Base-by-base conservation (phyloP, 2,888 invertebrate genomes). In the Barypeithes pellucidus region DNA sequence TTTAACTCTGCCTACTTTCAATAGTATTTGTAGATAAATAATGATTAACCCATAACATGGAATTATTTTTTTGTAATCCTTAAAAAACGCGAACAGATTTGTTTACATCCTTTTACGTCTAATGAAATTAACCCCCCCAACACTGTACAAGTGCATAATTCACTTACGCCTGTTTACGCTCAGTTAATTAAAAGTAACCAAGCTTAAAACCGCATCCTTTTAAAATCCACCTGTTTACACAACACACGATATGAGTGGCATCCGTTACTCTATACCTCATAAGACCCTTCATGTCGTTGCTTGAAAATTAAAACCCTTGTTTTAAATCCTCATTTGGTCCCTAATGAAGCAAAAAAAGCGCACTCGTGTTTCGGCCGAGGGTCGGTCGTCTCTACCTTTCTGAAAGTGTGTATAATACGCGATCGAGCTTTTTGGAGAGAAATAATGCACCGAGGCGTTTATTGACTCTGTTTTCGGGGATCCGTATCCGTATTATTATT, bases 231-330 rank as follows among this genome's bases (percentile, higher is more conserved):
- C 33, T 57, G 54, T 57, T 33, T 57, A 57, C 33, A 52, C n/a
- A 52, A 20, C 20, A 20, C 20, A 3, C 11, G 18, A 16, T 33
- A 57, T 33, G 18, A 57, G 54, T 57, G 11, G 16, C 54, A 57
- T 57, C 54, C 11, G 54, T 33, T 33, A 57, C 16, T 14, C 33
- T 33, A 57, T 57, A 33, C 54, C 54, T 36, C 33, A 57, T 57
- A 57, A 33, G 33, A 57, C 54, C 54, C 54, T 57, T 57, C 33
- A 2, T 52, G n/a, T 24, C 14, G 52, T 52, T 14, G 18, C 33
- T 57, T 57, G 54, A 57, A 57, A 57, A 57, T 36, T 57, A 57
- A 57, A 57, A 57, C 54, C 54, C 54, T 57, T 33, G 16, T 33
- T 57, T 57, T 1, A 11, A 33, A 33, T 22, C 54, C 54, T 33